Evolutionary conservation across 2,797 vertebrate species (phyloP).

Genomic region (Pangasius djambal): DNA sequence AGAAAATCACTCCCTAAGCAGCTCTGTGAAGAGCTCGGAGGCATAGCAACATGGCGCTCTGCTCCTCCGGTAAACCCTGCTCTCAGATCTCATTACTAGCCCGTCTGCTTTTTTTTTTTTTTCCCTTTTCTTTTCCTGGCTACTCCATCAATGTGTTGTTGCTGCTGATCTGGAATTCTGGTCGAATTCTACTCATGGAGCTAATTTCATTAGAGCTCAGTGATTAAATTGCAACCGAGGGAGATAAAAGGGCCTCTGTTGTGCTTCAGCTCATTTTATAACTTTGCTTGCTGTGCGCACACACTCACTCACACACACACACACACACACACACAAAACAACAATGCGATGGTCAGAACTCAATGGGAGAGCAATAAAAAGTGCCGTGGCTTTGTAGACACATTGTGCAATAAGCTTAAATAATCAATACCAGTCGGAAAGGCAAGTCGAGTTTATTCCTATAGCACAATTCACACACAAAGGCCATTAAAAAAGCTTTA

Average conservation of each 20-base stretch:
- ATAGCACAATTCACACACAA: background rate
- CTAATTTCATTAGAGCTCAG: conserved; percentile 53
- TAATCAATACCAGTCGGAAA: background rate
- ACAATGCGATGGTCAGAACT: background rate
- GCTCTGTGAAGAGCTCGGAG: conserved; percentile 41
- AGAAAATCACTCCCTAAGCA: conserved; percentile 52
- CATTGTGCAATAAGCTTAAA: background rate
- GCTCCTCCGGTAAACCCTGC: conserved; percentile 50
- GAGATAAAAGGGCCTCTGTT: conserved; percentile 51
- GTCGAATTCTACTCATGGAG: conserved; percentile 21
- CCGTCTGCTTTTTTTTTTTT: conserved; percentile 38
- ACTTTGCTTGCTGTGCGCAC: conserved; percentile 13
- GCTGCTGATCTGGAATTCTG: conserved; percentile 45
- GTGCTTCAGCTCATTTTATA: conserved; percentile 37
- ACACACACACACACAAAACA: background rate
- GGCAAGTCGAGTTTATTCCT: background rate
- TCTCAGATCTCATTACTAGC: conserved; percentile 54
- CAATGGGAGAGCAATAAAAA: background rate
- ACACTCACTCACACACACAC: background rate
- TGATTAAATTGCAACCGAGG: conserved; percentile 45
- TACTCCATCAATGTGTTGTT: conserved; percentile 6
- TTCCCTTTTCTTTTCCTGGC: background rate
- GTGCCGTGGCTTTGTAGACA: background rate
- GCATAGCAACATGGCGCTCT: conserved; percentile 35
- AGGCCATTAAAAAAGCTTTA: background rate